These are phyloP conservation scores for Hetaerina titia DNA, from an alignment of 2,888 invertebrate species.

Conservation along the genomic window DNA sequence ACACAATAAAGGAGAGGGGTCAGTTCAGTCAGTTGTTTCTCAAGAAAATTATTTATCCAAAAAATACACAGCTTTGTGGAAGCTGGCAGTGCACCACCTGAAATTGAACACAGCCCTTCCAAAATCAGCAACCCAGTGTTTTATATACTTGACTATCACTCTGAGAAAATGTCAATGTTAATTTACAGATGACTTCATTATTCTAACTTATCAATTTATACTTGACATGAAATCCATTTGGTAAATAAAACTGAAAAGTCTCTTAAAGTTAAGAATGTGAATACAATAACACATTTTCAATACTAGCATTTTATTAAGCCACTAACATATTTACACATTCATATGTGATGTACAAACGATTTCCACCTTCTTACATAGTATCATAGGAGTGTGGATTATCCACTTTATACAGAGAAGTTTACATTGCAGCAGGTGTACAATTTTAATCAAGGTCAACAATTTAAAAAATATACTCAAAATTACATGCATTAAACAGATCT, in stretches of 20 bases:
- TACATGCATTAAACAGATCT: slow-evolving; percentile 26
- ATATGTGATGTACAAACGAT: slow-evolving; percentile 60
- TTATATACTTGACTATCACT: neutral
- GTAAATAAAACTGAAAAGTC: no score
- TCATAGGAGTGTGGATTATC: neutral
- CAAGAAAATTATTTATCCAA: no score
- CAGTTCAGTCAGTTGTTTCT: no score
- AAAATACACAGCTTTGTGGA: no score
- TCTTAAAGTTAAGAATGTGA: no score
- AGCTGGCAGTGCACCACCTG: no score
- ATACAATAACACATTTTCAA: neutral
- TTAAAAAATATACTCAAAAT: slow-evolving; percentile 60
- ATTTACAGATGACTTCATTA: neutral
- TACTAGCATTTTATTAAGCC: slow-evolving; percentile 42
- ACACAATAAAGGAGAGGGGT: no score
- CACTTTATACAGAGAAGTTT: slow-evolving; percentile 51
- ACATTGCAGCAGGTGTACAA: slow-evolving; percentile 47
- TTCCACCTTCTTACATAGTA: slow-evolving; percentile 16
- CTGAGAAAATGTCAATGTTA: neutral
- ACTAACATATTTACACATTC: slow-evolving; percentile 60
- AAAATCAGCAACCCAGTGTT: neutral
- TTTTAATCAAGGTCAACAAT: slow-evolving; percentile 41
- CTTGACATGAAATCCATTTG: no score
- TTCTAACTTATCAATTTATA: no score
- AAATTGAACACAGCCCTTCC: neutral